These are phyloP conservation scores for Galerucella nymphaeae DNA, from an alignment of 2,888 invertebrate species.

Conservation along the genomic window DNA sequence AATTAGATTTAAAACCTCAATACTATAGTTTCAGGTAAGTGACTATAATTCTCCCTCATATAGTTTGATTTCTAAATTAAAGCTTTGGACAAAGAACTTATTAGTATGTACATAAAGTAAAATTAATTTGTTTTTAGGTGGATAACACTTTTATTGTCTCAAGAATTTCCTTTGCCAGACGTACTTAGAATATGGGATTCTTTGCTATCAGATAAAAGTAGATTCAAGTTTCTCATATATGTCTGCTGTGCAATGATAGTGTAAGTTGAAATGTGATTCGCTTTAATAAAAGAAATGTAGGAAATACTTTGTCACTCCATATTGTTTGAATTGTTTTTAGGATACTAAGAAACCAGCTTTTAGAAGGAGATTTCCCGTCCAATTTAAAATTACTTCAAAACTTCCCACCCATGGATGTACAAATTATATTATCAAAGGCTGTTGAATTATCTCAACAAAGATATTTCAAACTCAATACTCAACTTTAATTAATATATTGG, in stretches of 20 bases:
- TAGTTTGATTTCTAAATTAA: background rate
- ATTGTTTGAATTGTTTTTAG: conserved; percentile 65
- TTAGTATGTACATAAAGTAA: background rate
- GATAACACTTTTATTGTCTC: conserved; percentile 93
- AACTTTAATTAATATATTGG: background rate
- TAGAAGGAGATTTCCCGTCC: conserved; percentile 90
- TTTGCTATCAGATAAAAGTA: conserved; percentile 87
- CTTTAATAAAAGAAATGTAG: no score
- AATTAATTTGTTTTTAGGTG: conserved; percentile 73
- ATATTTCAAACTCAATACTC: conserved; percentile 34
- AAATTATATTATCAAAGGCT: conserved; percentile 83
- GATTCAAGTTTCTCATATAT: conserved; percentile 91
- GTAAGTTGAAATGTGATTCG: conserved; percentile 70
- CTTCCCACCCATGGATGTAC: conserved; percentile 90
- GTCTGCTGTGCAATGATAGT: conserved; percentile 98
- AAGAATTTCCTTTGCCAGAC: conserved; percentile 97
- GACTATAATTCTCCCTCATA: no score
- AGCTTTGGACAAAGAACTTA: background rate
- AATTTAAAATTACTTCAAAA: conserved; percentile 95
- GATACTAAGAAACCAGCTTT: conserved; percentile 83
- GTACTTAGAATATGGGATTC: conserved; percentile 98
- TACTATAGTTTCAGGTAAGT: conserved; percentile 91
- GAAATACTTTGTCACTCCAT: background rate
- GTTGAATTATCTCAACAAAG: conserved; percentile 69
- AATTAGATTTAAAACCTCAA: conserved; percentile 91